Evolutionary conservation across 1,140 invertebrate genomes (phyloP).

Genomic region (Scaptomyza hsui): DNA sequence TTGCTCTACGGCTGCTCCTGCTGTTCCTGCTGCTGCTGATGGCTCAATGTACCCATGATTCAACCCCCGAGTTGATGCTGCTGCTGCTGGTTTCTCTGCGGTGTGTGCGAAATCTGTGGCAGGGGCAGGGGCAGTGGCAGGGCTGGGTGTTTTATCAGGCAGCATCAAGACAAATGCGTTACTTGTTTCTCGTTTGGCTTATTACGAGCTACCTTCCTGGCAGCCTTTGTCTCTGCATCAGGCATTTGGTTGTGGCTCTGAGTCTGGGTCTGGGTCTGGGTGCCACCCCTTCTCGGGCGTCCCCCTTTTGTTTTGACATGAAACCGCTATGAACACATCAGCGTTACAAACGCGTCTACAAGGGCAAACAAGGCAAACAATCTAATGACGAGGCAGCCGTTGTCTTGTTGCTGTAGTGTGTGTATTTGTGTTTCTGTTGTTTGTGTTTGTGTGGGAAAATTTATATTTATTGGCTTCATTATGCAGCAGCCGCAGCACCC

Average conservation of each 20-base stretch:
- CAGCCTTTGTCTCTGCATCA: constrained; percentile 17
- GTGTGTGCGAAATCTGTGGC: not conserved
- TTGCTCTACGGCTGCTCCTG: not conserved
- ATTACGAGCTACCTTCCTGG: constrained; percentile 77
- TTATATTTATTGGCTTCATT: constrained; percentile 84
- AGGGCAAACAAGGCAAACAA: constrained; percentile 82
- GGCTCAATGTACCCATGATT: constrained; percentile 32
- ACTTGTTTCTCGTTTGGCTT: constrained; percentile 81
- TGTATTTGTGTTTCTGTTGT: constrained; percentile 22
- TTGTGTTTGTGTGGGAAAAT: constrained; percentile 72
- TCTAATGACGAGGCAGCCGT: constrained; percentile 66
- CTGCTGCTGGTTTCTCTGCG: constrained; percentile 24
- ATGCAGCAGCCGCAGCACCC: constrained; percentile 57
- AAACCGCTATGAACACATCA: constrained; percentile 84
- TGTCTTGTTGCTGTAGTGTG: constrained; percentile 55
- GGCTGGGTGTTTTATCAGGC: constrained; percentile 68
- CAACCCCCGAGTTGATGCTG: constrained; percentile 57
- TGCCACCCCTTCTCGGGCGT: constrained; percentile 30
- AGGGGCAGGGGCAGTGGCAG: not conserved
- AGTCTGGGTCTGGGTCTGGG: constrained; percentile 4
- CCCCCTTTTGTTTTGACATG: constrained; percentile 80
- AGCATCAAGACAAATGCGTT: constrained; percentile 83
- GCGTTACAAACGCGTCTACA: constrained; percentile 79
- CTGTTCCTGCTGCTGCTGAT: constrained; percentile 17
- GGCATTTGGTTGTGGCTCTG: constrained; percentile 1